Evolutionary conservation across 2,113 vertebrate genomes (phyloP).

Genomic region (Panthera uncia): DNA sequence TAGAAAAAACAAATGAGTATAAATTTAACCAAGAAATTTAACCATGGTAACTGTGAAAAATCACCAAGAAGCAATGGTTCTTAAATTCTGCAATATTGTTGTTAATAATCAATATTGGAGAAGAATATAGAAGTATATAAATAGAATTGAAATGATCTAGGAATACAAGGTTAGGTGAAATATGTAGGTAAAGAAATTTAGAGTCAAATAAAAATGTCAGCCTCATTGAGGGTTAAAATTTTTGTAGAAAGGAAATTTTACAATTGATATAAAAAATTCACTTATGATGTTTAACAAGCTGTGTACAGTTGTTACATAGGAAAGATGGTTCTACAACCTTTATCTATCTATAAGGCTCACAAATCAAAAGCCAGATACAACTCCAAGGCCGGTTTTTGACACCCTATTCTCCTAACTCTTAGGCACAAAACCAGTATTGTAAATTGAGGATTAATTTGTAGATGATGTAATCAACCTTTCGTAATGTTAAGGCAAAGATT

Average conservation of each 20-base stretch:
- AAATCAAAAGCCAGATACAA: slow-evolving; percentile 32
- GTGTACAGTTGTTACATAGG: background rate
- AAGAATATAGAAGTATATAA: background rate
- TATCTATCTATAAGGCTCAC: background rate
- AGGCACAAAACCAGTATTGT: background rate
- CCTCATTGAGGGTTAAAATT: background rate
- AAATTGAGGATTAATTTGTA: slow-evolving; percentile 4
- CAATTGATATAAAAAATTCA: background rate
- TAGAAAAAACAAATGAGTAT: slow-evolving; percentile 60
- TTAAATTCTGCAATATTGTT: background rate
- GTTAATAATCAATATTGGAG: background rate
- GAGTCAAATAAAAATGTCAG: background rate
- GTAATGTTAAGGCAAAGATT: background rate
- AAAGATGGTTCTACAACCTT: background rate
- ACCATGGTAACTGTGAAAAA: slow-evolving; percentile 47
- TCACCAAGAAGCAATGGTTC: background rate
- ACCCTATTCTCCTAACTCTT: background rate
- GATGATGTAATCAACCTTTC: background rate
- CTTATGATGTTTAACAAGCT: background rate
- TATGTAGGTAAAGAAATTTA: background rate
- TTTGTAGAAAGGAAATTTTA: background rate
- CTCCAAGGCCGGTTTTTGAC: background rate
- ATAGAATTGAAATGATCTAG: background rate
- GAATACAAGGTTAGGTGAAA: background rate
- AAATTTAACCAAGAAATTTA: slow-evolving; percentile 61